phyloP scores from a whole-genome alignment of 1,140 invertebrate species.

The Apolygus lucorum region DNA sequence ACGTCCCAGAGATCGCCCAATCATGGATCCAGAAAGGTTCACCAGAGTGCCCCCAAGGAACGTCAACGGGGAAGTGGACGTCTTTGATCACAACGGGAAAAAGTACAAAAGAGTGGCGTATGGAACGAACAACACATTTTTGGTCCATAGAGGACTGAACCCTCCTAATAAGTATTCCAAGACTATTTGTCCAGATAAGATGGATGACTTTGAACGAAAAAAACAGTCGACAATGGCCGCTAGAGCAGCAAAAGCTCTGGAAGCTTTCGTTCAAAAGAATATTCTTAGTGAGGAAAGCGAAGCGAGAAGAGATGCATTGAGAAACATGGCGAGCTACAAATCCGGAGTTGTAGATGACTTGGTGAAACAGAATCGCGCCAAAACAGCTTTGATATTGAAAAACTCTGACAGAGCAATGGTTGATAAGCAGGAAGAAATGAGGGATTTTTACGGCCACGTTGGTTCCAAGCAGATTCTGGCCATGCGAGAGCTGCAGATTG shows the following conservation, averaged over 20 bases:
- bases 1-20: neutral
- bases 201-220: neutral
- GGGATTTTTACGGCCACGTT: neutral
- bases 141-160: neutral
- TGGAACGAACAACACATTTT: neutral
- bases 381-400: neutral
- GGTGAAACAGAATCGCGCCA: neutral
- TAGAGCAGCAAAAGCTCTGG: neutral
- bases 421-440: conserved; percentile 1
- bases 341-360: neutral
- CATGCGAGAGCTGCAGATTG: neutral
- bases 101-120: neutral
- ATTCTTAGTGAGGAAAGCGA: neutral
- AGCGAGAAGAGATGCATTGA: neutral
- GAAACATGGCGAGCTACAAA: neutral
- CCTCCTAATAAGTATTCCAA: neutral
- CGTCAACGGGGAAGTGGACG: neutral
- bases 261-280: neutral
- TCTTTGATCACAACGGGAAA: neutral
- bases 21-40: neutral
- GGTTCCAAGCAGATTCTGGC: neutral
- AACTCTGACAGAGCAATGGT: neutral
- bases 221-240: neutral
- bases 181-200: neutral
- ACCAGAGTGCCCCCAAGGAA: neutral